A percentile compares a stretch with the other conserved stretches of the same genome.
Evolutionary conservation across 2,888 invertebrate species (phyloP).

Genomic region (Eupithecia centaureata): DNA sequence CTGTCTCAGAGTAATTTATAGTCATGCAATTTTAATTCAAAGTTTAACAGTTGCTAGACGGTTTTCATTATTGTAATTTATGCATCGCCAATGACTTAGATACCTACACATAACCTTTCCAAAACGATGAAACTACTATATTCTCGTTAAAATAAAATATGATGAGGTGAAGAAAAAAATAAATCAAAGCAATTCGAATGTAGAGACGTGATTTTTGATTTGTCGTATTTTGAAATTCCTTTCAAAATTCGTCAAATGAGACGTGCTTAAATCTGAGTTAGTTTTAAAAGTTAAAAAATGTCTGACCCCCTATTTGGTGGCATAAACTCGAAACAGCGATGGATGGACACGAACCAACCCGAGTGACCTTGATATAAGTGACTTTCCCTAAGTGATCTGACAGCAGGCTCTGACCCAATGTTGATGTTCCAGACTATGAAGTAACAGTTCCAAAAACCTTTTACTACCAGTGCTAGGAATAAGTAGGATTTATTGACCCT

Average conservation of each 20-base stretch:
- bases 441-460: constrained; percentile 89
- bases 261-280: no score
- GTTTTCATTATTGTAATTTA: constrained; percentile 1
- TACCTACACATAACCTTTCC: neutral
- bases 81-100: neutral
- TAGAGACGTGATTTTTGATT: no score
- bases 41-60: neutral
- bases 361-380: constrained; percentile 92
- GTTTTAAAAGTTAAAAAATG: no score
- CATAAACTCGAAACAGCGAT: constrained; percentile 84
- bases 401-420: constrained; percentile 91
- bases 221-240: no score
- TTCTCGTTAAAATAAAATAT: neutral
- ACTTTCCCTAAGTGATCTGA: constrained; percentile 93
- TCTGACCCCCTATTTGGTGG: no score
- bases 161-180: no score
- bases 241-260: no score
- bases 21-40: constrained; percentile 1
- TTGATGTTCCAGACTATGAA: constrained; percentile 95
- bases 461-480: no score
- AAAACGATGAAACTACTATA: neutral
- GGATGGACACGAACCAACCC: constrained; percentile 91
- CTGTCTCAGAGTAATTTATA: neutral
- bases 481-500: no score
- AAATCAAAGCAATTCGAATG: no score